Conservation (phyloP, 2,113 vertebrate species). For the Osmerus eperlanus region DNA sequence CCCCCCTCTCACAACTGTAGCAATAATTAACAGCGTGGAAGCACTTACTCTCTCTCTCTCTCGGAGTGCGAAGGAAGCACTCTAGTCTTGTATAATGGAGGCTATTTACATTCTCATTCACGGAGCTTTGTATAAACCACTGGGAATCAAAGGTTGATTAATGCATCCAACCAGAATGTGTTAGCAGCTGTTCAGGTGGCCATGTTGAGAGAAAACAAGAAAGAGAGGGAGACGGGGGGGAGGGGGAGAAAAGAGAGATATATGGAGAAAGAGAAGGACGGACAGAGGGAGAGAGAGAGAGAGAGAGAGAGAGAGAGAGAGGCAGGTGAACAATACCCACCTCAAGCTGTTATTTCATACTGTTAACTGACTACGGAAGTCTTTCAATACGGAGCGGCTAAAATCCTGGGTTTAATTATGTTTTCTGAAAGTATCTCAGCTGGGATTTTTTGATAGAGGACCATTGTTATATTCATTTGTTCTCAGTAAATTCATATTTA, state of each 20-base stretch:
- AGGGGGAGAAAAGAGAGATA: not conserved
- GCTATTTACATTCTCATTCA: conserved; percentile 60
- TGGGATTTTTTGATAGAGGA: too few relatives aligned
- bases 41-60: conserved; percentile 44
- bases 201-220: conserved; percentile 8
- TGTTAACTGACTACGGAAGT: too few relatives aligned
- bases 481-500: too few relatives aligned
- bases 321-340: not conserved
- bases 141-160: conserved; percentile 67
- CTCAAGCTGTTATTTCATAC: too few relatives aligned
- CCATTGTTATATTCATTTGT: too few relatives aligned
- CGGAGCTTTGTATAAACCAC: conserved; percentile 26
- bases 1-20: conserved; percentile 26
- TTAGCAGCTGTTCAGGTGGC: conserved; percentile 58
- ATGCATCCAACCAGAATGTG: conserved; percentile 51
- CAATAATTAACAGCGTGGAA: conserved; percentile 48
- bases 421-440: too few relatives aligned
- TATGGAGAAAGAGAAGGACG: not conserved
- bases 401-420: too few relatives aligned
- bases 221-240: not conserved
- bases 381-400: too few relatives aligned
- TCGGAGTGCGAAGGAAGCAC: conserved; percentile 44
- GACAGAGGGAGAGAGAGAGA: not conserved
- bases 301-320: not conserved
- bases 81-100: conserved; percentile 50